Evolutionary conservation across 1,140 invertebrate species (phyloP), one percentile per base, ranked within the genome.

Genomic region (Lepidurus apus): DNA sequence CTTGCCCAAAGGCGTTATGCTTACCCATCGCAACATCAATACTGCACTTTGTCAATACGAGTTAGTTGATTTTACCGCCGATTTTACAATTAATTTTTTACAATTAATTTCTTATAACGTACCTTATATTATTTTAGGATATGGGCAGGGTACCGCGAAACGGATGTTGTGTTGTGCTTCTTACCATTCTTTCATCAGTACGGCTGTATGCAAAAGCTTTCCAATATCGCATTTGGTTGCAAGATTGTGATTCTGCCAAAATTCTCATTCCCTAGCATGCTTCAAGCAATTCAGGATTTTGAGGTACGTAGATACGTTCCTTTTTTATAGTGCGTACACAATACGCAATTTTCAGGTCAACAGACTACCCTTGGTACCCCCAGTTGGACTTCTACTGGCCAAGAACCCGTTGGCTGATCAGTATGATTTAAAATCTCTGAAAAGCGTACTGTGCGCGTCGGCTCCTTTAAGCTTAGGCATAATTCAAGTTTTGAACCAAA

Each of bases 1-100:
- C n/a, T 83, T 93, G 74, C 94, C 95, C 13, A 97, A 97, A 88
- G 94, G 93, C 42, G 94, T 96, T 0, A 89, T 93, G 86, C 83
- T 95, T 1, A 91, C 92, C 0, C 91, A 96, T 83, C 86, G 83
- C 73, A 95, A 94, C 86, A 82, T 95, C 5, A 85, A 93, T 7
- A 45, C 79, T 1, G 76, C 76, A 17, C 17, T 77, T 43, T 21
- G n/a, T 10, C 77, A 80, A 26, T 21, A 47, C 44, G 53, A 80
- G 79, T 80, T 24, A 74, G 75, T 77, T n/a, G 0, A 24, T 26
- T 34, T 7, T 53, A 17, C 26, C 34, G 17, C 13, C n/a, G n/a
- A 34, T 78, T 21, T n/a, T n/a, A n/a, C n/a, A n/a, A n/a, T n/a
- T n/a, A n/a, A n/a, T n/a, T 7, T n/a, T 43, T 78, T 34, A 73